These are phyloP conservation scores for Scaptomyza tumidula DNA, from an alignment of 2,888 invertebrate genomes.

Conservation along the genomic window DNA sequence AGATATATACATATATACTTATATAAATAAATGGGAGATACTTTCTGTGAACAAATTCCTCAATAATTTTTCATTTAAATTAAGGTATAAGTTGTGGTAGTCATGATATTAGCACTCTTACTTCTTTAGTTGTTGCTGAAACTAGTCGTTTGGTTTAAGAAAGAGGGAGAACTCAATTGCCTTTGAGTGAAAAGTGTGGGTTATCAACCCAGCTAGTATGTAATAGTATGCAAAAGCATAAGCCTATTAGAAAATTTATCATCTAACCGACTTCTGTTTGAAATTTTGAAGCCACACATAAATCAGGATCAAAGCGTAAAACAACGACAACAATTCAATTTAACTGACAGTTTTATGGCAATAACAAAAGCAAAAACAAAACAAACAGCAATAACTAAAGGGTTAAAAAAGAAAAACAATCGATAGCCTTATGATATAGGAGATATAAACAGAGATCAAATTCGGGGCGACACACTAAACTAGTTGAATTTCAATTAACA, in stretches of 20 bases:
- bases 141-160: conserved; percentile 24
- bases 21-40: too few relatives aligned
- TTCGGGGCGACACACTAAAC: conserved; percentile 68
- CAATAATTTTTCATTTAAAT: too few relatives aligned
- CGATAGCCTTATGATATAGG: neutral
- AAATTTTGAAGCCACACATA: conserved; percentile 51
- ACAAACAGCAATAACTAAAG: conserved; percentile 24
- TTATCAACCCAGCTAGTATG: neutral
- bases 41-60: too few relatives aligned
- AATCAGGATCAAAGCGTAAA: conserved; percentile 67
- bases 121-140: conserved; percentile 20
- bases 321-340: conserved; percentile 61
- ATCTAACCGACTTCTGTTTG: conserved; percentile 52
- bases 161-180: conserved; percentile 52
- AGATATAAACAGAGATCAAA: conserved; percentile 1
- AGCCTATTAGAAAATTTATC: conserved; percentile 56
- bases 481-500: conserved; percentile 81
- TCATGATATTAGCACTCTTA: neutral
- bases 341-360: conserved; percentile 70
- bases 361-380: conserved; percentile 29
- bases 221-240: conserved; percentile 25
- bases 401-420: conserved; percentile 13
- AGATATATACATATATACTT: too few relatives aligned
- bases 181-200: conserved; percentile 29
- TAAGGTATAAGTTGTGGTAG: too few relatives aligned